Evolutionary conservation across 2,888 invertebrate species (phyloP), one percentile per base, ranked within the genome.

Genomic region (Microchrysa polita): DNA sequence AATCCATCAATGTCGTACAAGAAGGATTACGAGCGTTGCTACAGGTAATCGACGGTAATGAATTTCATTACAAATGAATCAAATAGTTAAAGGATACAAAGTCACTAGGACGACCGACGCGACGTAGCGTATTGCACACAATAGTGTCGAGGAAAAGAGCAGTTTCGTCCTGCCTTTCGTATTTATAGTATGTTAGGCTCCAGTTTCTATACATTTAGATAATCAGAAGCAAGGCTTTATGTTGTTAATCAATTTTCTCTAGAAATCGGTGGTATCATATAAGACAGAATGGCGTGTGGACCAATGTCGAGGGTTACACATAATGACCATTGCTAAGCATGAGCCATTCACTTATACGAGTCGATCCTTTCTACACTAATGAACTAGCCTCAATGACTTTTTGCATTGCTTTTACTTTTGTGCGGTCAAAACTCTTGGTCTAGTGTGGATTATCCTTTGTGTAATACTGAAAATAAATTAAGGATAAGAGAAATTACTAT

Each of bases 1-100:
- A 69, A 69, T 69, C 69, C 69, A 57, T 69, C 69, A 69, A 69
- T 69, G 69, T 69, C 69, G 69, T 69, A 69, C 69, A 69, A 69
- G 69, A 69, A 69, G 69, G 69, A 69, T 69, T 69, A 69, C 69
- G 34, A 69, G 34, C 55, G 55, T 69, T 57, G 69, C 69, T 69
- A 55, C 69, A 69, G 69, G 69, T 69, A 69, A 69, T 69, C 55
- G 69, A 57, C 69, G 69, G 55, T 69, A 69, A 69, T 69, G 69
- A 69, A 69, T 55, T 69, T 69, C 69, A 69, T 69, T 69, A 69
- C 55, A 69, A 55, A 34, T 40, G 69, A 69, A 69, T 69, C 69
- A 69, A 69, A 69, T 18, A 55, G 69, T 69, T 65, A 69, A 69
- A 69, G 69, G 57, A 69, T 69, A 69, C 55, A 40, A 42, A 55